These are phyloP conservation scores for Holacanthella duospinosa DNA, from an alignment of 2,888 invertebrate genomes.

Conservation along the genomic window DNA sequence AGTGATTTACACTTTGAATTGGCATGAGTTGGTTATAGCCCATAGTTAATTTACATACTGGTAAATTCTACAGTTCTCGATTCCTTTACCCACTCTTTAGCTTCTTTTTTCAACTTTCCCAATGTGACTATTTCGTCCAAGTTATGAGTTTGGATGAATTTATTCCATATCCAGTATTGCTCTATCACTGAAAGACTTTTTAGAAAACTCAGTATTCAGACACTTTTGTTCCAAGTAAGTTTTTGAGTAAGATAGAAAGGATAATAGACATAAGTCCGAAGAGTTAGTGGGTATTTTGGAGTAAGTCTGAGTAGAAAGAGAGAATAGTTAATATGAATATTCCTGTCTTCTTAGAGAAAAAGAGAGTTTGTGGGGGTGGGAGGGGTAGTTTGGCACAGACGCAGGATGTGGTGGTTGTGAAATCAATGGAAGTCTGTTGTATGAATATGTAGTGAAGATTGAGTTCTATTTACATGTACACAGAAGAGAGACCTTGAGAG, in stretches of 20 bases:
- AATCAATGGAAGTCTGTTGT: slow-evolving; percentile 9
- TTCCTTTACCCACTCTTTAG: no score
- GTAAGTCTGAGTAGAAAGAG: background rate
- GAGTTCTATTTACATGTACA: background rate
- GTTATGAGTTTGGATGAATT: no score
- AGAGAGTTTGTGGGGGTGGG: background rate
- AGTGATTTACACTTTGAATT: no score
- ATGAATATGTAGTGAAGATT: background rate
- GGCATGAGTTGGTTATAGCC: no score
- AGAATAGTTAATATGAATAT: background rate
- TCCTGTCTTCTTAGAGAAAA: background rate
- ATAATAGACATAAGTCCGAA: background rate
- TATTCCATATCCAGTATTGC: no score
- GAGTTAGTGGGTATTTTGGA: background rate
- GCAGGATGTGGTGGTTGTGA: background rate
- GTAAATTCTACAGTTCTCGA: no score
- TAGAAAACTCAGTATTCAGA: no score
- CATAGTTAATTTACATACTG: no score
- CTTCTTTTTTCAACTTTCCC: no score
- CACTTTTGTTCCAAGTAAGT: background rate
- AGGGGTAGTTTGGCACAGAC: background rate
- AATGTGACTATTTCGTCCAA: no score
- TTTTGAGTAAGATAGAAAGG: background rate
- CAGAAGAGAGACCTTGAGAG: background rate
- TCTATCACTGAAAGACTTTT: no score